Base-by-base conservation (phyloP, 2,113 vertebrate species). In the Catharus minimus region DNA sequence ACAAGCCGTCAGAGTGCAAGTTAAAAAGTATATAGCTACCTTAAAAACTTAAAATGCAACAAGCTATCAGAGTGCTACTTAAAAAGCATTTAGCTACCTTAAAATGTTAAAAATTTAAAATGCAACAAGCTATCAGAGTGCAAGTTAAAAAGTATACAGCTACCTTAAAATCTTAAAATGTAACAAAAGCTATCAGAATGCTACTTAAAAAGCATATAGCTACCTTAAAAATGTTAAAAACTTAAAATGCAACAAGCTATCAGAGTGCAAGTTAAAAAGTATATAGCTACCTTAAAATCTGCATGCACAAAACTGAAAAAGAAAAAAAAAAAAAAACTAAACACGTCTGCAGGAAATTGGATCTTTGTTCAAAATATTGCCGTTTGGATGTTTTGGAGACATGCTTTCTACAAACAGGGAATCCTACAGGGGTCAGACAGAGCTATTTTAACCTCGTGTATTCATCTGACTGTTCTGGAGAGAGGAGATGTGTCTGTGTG, bases 381-480 rank as follows among this genome's bases (percentile, higher is more conserved):
- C 53, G 61, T 28, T 39, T 44, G 53, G 79, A 68, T 57, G 53
- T 78, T 87, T 94, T 12, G 4, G 16, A 89, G 74, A 89, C 79
- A 89, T 4, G 18, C 44, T 75, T 94, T 90, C 41, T 87, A 30
- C 82, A 94, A 93, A 61, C 77, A 84, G 74, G 73, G 94, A 90
- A 78, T 95, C 53, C 87, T 92, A 36, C 57, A 32, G 57, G 74
- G 89, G 95, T 89, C 91, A 93, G 81, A 46, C 24, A 41, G 72
- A 84, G 84, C 77, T 94, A 53, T 93, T 95, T 94, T 84, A 86
- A 91, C 91, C 69, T 93, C 15, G 15, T 68, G 32, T 78, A 15
- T 92, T 89, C 49, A 49, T 93, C 69, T 90, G 38, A 72, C 61
- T 79, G 49, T 90, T 90, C 86, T 92, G 81, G 61, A 81, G 36